Conservation (phyloP, 2,113 vertebrate genomes). For the Tamias sibiricus region DNA sequence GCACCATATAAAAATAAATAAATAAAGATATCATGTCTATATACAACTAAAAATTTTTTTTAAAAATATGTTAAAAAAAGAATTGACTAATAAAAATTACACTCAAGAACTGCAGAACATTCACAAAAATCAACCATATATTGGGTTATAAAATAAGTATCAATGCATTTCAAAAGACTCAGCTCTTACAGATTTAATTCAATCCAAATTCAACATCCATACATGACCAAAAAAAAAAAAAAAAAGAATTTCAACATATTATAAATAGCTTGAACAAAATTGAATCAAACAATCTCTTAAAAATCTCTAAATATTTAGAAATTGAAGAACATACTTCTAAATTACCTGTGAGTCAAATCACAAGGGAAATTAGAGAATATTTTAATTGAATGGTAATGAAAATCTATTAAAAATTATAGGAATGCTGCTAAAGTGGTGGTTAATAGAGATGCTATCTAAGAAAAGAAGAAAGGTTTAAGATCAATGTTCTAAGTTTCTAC, state of each 20-base stretch:
- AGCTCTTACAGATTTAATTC: slow-evolving; percentile 41
- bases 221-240: neutral
- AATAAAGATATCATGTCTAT: too few species aligned
- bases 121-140: neutral
- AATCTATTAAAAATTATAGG: slow-evolving; percentile 39
- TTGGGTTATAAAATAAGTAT: slow-evolving; percentile 22
- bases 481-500: slow-evolving; percentile 17
- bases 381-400: slow-evolving; percentile 44
- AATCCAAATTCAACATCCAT: slow-evolving; percentile 26
- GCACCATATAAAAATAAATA: too few species aligned
- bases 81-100: neutral
- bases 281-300: slow-evolving; percentile 11
- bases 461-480: slow-evolving; percentile 6
- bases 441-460: neutral
- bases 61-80: too few species aligned
- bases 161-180: slow-evolving; percentile 28
- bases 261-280: slow-evolving; percentile 35
- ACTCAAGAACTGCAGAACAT: neutral
- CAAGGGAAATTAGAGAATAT: slow-evolving; percentile 38
- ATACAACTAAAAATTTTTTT: too few species aligned
- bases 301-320: neutral
- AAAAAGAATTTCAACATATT: slow-evolving; percentile 21
- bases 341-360: neutral
- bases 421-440: neutral
- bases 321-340: slow-evolving; percentile 51